A percentile compares a stretch with the other conserved stretches of the same genome.
Conservation (phyloP, 2,888 invertebrate genomes). For the Dugesia japonica region DNA sequence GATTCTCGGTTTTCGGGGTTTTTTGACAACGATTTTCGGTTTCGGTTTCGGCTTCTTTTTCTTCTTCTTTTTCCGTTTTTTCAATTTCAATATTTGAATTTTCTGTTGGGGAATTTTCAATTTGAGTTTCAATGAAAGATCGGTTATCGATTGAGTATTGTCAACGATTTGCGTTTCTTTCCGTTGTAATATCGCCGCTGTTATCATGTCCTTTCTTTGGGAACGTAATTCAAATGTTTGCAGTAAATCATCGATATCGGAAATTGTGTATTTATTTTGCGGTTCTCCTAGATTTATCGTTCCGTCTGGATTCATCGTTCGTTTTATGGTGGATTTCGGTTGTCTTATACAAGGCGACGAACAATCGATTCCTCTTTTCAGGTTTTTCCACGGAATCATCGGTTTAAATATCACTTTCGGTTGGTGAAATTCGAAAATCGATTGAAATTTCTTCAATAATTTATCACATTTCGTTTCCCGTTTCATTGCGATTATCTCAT, state of each 20-base stretch:
- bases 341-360: neutral
- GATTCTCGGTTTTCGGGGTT: neutral
- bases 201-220: neutral
- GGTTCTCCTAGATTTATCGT: neutral
- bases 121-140: neutral
- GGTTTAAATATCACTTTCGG: neutral
- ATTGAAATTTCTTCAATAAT: too few species aligned
- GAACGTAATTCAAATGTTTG: neutral
- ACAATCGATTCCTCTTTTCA: neutral
- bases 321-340: neutral
- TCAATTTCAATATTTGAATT: neutral
- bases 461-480: too few species aligned
- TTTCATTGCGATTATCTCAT: too few species aligned
- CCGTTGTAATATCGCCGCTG: neutral
- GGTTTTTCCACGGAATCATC: neutral
- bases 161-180: neutral
- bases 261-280: too few species aligned
- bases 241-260: neutral
- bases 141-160: constrained; percentile 10
- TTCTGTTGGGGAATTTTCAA: constrained; percentile 8
- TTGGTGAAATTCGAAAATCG: neutral
- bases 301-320: neutral
- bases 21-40: neutral
- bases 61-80: neutral
- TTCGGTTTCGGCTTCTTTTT: neutral